Evolutionary conservation across 1,140 invertebrate species (phyloP), one percentile per base, ranked within the genome.

Genomic region (Drosophila santomea): DNA sequence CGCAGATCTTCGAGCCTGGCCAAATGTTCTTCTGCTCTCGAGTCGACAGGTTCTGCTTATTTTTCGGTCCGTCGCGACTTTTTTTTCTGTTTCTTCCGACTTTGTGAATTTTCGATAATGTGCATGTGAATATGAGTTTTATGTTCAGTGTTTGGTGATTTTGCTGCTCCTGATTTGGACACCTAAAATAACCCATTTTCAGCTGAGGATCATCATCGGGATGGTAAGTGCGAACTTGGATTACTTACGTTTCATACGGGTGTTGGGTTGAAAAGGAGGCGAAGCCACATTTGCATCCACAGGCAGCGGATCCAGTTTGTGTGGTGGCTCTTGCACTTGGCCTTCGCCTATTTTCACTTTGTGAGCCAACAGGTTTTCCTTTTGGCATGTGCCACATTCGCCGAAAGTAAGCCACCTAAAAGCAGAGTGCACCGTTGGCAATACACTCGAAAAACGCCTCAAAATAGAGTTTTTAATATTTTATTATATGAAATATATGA

Each of bases 1-100:
- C 62, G 51, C 57, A 43, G 57, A 68, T 58, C 17, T 23, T 50
- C 45, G 41, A 12, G 36, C 56, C 51, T 58, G 74, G 75, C 79
- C 83, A 86, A 86, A 86, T 88, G 83, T 86, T 86, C 78, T 82
- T 82, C 71, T 83, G 76, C 83, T 80, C 57, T 88, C 75, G 75
- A 73, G 67, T 72, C 60, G 83, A 88, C 79, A 88, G 75, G 83
- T 88, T 86, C 82, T 76, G 47, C 38, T 59, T 55, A 45, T 44
- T 38, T 68, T 72, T 55, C 60, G 51, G 17, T 48, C 12, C 38
- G 39, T 35, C 41, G 68, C 36, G 36, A 15, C 52, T 20, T 28
- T 55, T 20, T 8, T 32, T 32, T 0, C 5, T 25, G 17, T 17
- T 17, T 17, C 17, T 35, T 35, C 11, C 35, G 20, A 20, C 20